Base-by-base conservation (phyloP, 2,888 invertebrate species). In the Rhagophthalmus giganteus region DNA sequence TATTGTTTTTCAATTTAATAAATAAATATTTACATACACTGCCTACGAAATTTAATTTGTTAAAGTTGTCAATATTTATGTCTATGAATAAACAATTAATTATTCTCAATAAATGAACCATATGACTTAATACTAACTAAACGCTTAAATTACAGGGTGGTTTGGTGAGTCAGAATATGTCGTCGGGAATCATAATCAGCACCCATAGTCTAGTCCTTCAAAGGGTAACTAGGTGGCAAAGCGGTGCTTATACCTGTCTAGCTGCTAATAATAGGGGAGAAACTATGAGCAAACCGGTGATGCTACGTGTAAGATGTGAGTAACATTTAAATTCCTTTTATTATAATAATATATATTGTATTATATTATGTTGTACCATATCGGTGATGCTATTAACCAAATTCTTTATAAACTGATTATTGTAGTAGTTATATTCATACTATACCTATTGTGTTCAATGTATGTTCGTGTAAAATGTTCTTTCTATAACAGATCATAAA, bases 181-280 rank as follows among this genome's bases (percentile, higher is more conserved):
- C 90, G 28, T 84, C 87, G 44, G 91, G 93, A 45, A 81, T 93
- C 60, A 90, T 93, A 66, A 86, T 93, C 71, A 92, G 91, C 75
- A 90, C 91, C 55, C 88, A 91, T 74, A 91, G 91, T 47, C 79
- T 93, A 63, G 92, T 93, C 42, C 82, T 93, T 44, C 93, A 93
- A 76, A 85, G 86, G 63, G 89, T 93, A 64, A 86, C 86, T 20
- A 81, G 90, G 45, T 85, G 86, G 67, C 88, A 91, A 66, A 87
- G 88, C 54, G 93, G 93, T 2, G 85, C 85, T 65, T 93, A 92
- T 76, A 87, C 89, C 52, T 93, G 93, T 70, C 78, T 87, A 47
- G 92, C 91, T 12, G 85, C 86, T 60, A 93, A 93, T 74, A 84
- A 86, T 45, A 81, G 87, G 39, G 92, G 92, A 8, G 90, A 90